These are phyloP conservation scores for Gambusia affinis DNA, from an alignment of 2,113 vertebrate genomes.

Conservation along the genomic window DNA sequence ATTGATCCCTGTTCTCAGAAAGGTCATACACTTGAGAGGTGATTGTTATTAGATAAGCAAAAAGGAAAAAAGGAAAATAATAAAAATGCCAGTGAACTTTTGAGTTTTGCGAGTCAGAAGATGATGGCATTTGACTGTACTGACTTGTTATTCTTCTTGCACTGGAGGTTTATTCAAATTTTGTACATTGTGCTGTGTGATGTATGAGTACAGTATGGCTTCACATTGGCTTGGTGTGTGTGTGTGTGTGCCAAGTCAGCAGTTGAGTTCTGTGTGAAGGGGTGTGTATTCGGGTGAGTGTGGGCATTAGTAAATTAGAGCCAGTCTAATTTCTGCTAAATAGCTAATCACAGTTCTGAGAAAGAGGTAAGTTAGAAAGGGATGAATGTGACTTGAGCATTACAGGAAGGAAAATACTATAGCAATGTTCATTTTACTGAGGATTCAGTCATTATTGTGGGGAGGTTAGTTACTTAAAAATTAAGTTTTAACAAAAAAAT, in stretches of 20 bases:
- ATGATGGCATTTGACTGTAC: slow-evolving; percentile 42
- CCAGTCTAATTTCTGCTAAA: slow-evolving; percentile 57
- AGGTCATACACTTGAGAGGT: slow-evolving; percentile 69
- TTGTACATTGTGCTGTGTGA: slow-evolving; percentile 1
- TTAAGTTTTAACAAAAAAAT: not conserved
- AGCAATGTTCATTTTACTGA: slow-evolving; percentile 11
- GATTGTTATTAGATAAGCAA: slow-evolving; percentile 71
- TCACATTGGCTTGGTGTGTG: slow-evolving; percentile 24
- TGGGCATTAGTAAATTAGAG: slow-evolving; percentile 61
- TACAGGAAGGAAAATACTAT: not conserved
- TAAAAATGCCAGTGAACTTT: slow-evolving; percentile 41
- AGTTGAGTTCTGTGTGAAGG: slow-evolving; percentile 17
- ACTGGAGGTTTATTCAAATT: slow-evolving; percentile 7
- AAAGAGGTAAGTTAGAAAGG: slow-evolving; percentile 25
- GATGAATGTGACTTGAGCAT: slow-evolving; percentile 29
- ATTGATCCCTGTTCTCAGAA: slow-evolving; percentile 67
- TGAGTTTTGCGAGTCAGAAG: slow-evolving; percentile 11
- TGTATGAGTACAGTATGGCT: not conserved
- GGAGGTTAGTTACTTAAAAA: slow-evolving; percentile 1
- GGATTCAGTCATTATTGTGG: not conserved
- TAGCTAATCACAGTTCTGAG: slow-evolving; percentile 52
- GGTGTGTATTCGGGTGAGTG: slow-evolving; percentile 23
- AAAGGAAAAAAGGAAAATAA: slow-evolving; percentile 33
- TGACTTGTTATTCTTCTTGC: not conserved
- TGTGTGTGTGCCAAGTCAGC: slow-evolving; percentile 58